A percentile compares a stretch with the other conserved stretches of the same genome.
These are phyloP conservation scores for Chionomys nivalis DNA, from an alignment of 2,113 vertebrate genomes.

Conservation along the genomic window DNA sequence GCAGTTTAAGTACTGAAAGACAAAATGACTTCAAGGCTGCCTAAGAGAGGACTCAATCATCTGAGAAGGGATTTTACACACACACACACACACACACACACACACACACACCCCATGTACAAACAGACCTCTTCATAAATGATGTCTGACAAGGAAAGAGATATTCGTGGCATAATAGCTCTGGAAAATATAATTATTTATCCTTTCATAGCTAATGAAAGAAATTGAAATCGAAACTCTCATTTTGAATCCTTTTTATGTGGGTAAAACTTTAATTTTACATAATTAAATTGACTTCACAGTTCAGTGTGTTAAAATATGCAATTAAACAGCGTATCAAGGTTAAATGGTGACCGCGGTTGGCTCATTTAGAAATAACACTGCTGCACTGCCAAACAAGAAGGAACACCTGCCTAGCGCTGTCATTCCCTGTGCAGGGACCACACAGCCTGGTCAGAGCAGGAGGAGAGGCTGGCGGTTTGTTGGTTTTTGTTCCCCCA, in stretches of 20 bases:
- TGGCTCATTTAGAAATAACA: conserved; percentile 68
- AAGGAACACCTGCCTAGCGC: conserved; percentile 57
- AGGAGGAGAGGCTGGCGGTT: background rate
- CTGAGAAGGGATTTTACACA: conserved; percentile 67
- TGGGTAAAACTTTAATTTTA: conserved; percentile 81
- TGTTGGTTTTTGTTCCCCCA: background rate
- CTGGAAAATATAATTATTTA: conserved; percentile 78
- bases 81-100: conserved; percentile 18
- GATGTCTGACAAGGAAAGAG: conserved; percentile 75
- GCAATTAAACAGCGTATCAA: conserved; percentile 71
- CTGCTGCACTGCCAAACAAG: conserved; percentile 58
- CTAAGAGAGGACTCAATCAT: conserved; percentile 66
- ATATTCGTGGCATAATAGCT: conserved; percentile 61
- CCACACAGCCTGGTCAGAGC: background rate
- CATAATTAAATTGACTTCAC: conserved; percentile 80
- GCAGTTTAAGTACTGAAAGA: conserved; percentile 64
- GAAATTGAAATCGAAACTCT: conserved; percentile 78
- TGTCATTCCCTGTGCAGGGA: background rate
- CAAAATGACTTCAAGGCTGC: conserved; percentile 71
- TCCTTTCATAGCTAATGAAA: conserved; percentile 73
- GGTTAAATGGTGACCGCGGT: conserved; percentile 70
- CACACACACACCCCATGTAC: background rate
- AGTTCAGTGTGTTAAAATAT: conserved; percentile 81
- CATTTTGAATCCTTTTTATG: conserved; percentile 75
- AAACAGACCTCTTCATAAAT: conserved; percentile 63